Evolutionary conservation across 2,113 vertebrate genomes (phyloP).

Genomic region (Pyxicephalus adspersus): DNA sequence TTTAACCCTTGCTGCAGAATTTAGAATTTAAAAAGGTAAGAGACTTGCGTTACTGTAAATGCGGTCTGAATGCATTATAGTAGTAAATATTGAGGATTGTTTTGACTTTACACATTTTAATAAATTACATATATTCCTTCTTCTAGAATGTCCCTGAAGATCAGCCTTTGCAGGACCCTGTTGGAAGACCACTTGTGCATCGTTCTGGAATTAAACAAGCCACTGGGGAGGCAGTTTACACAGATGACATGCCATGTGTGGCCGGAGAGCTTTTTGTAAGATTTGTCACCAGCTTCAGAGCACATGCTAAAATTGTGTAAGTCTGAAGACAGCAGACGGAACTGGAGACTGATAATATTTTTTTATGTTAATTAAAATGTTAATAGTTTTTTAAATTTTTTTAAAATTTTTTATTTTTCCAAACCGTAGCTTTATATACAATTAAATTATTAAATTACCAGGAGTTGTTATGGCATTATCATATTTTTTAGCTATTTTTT

Average conservation of each 20-base stretch:
- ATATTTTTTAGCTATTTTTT: not conserved
- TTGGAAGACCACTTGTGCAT: conserved; percentile 87
- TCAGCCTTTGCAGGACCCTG: conserved; percentile 78
- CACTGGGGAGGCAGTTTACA: conserved; percentile 87
- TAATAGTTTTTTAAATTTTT: no score
- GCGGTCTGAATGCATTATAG: no score
- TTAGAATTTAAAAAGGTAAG: no score
- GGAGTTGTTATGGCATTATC: no score
- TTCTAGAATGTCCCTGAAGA: conserved; percentile 68
- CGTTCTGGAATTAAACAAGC: conserved; percentile 82
- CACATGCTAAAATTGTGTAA: conserved; percentile 84
- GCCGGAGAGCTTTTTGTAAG: conserved; percentile 83
- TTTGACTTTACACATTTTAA: not conserved
- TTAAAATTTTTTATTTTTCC: no score
- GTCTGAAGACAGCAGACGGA: conserved; percentile 49
- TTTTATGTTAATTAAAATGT: no score
- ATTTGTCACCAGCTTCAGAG: conserved; percentile 83
- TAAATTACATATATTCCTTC: conserved; percentile 13
- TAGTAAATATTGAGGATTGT: no score
- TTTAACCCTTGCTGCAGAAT: no score
- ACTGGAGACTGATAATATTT: no score
- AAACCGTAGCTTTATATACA: no score
- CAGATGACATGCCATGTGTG: conserved; percentile 81
- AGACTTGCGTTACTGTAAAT: no score
- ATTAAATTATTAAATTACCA: no score